Percentiles rank a stretch among this genome's conserved stretches.
Evolutionary conservation across 1,140 invertebrate species (phyloP).

Genomic region (Macrocentrus cingulum): DNA sequence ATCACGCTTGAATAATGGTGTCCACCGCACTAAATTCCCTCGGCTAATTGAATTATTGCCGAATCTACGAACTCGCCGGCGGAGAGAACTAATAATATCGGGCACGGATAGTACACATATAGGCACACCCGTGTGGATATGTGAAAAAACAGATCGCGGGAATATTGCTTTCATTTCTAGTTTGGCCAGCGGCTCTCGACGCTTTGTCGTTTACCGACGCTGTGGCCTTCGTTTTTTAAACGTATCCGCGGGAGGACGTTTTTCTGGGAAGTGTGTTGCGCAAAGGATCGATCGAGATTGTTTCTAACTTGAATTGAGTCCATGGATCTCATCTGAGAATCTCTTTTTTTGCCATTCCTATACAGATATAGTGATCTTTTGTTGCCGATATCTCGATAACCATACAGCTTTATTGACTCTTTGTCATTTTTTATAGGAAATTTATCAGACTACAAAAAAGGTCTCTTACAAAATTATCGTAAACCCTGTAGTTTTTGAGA

Average conservation of each 20-base stretch:
- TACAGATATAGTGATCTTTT: constrained; percentile 3
- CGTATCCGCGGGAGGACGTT: constrained; percentile 21
- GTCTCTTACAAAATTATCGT: too few relatives aligned
- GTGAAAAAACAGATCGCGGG: constrained; percentile 26
- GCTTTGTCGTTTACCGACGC: constrained; percentile 30
- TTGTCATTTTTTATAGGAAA: too few relatives aligned
- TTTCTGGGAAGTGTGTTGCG: constrained; percentile 26
- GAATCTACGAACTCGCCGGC: constrained; percentile 35
- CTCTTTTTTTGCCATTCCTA: constrained; percentile 17
- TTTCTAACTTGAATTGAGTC: constrained; percentile 5
- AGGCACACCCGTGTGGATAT: constrained; percentile 17
- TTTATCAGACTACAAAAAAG: too few relatives aligned
- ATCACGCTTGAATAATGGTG: constrained; percentile 47
- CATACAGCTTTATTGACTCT: too few relatives aligned
- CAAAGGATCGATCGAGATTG: constrained; percentile 27
- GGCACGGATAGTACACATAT: constrained; percentile 8
- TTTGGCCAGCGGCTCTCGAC: constrained; percentile 18
- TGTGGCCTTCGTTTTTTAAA: constrained; percentile 14
- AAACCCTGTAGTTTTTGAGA: too few relatives aligned
- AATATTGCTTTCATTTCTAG: constrained; percentile 36
- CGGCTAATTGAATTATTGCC: constrained; percentile 53
- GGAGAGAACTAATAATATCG: constrained; percentile 29
- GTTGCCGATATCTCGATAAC: too few relatives aligned
- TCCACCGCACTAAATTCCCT: constrained; percentile 45
- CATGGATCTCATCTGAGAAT: constrained; percentile 7